phyloP scores from a whole-genome alignment of 2,113 vertebrate species.

The Chrysemys picta region DNA sequence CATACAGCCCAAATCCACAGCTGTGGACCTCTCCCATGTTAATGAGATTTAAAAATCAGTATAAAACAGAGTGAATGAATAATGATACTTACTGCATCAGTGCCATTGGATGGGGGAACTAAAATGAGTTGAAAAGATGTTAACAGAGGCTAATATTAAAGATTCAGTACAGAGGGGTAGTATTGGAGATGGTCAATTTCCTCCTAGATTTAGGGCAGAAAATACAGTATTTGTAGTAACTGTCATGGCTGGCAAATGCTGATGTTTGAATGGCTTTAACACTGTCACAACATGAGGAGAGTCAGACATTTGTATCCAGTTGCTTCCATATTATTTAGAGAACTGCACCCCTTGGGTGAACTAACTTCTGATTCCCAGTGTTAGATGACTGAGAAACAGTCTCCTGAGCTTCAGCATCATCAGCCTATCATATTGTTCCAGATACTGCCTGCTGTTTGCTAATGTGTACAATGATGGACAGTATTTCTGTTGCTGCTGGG shows the following conservation, averaged over 20 bases:
- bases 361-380: not conserved
- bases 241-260: not conserved
- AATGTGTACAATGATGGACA: constrained; percentile 63
- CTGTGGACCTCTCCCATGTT: not conserved
- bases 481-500: constrained; percentile 46
- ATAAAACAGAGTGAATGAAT: not conserved
- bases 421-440: not conserved
- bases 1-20: not conserved
- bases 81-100: not conserved
- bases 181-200: not conserved
- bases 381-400: not conserved
- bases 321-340: not conserved
- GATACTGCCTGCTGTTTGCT: constrained; percentile 54
- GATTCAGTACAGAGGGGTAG: not conserved
- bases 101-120: constrained; percentile 13
- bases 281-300: not conserved
- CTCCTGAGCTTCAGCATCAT: not conserved
- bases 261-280: not conserved
- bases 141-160: constrained; percentile 3
- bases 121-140: not conserved
- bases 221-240: not conserved
- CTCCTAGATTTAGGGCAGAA: not conserved
- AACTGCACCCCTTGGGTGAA: not conserved
- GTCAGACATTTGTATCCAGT: not conserved
- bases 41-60: not conserved